phyloP scores from a whole-genome alignment of 64 coral and sea anemone genomes.

The Actinia tenebrosa region DNA sequence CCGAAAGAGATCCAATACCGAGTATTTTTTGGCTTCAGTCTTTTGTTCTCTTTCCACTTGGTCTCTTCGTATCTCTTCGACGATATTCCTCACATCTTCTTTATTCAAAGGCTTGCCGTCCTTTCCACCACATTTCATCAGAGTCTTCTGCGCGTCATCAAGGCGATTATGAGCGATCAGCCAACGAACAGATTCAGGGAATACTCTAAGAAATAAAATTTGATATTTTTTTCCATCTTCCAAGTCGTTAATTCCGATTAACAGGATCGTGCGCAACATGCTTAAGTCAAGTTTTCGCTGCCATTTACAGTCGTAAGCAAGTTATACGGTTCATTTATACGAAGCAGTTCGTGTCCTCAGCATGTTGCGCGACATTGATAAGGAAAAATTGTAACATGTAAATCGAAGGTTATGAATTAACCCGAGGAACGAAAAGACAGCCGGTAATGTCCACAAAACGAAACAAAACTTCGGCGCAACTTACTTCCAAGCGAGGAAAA shows the following conservation, averaged over 20 bases:
- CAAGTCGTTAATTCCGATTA: no score
- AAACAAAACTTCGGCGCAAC: not conserved
- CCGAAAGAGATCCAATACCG: constrained; percentile 34
- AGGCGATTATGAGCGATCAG: constrained; percentile 23
- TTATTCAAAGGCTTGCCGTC: not conserved
- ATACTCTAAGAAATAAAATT: not conserved
- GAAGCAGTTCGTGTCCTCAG: no score
- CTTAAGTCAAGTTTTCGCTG: no score
- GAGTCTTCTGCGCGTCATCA: constrained; percentile 16
- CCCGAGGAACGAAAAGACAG: no score
- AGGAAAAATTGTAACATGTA: no score
- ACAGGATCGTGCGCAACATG: no score
- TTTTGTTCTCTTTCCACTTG: not conserved
- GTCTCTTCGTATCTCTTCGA: not conserved
- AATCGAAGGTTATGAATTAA: no score
- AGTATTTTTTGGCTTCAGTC: not conserved
- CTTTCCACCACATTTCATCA: constrained; percentile 2
- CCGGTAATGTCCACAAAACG: no score
- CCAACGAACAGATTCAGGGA: constrained; percentile 43
- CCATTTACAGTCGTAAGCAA: no score
- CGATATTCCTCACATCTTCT: not conserved
- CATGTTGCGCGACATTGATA: no score
- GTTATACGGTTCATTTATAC: no score
- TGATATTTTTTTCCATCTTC: not conserved
- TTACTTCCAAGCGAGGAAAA: constrained; percentile 71